These are phyloP conservation scores for Yponomeuta malinellus DNA, from an alignment of 2,888 invertebrate species.

Conservation along the genomic window DNA sequence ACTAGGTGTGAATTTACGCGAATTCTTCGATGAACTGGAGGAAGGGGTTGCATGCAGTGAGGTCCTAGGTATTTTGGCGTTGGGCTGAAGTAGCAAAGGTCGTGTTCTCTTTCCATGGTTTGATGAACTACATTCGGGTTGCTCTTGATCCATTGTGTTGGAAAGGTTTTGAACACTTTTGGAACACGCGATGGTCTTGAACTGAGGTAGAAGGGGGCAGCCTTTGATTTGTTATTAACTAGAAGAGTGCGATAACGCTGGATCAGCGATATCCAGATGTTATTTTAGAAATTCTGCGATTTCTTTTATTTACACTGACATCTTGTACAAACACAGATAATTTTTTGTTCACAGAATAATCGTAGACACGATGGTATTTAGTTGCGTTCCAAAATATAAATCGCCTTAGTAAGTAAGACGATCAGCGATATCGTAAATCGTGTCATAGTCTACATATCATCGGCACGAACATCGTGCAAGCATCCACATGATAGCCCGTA, in stretches of 20 bases:
- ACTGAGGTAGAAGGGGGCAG: constrained; percentile 15
- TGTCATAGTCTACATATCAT: too few species aligned
- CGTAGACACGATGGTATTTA: neutral
- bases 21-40: constrained; percentile 41
- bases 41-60: constrained; percentile 50
- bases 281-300: constrained; percentile 5
- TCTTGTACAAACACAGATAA: neutral
- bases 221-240: constrained; percentile 8
- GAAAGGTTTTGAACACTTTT: constrained; percentile 1
- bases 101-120: constrained; percentile 65
- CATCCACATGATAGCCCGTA: too few species aligned
- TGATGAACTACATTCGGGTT: constrained; percentile 48
- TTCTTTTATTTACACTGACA: constrained; percentile 6
- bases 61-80: constrained; percentile 56
- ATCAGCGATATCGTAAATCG: too few species aligned
- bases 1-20: constrained; percentile 42
- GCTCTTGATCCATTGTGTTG: constrained; percentile 60
- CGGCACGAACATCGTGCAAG: too few species aligned
- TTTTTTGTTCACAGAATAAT: constrained; percentile 7
- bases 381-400: neutral
- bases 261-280: neutral
- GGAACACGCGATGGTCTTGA: neutral
- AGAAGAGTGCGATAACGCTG: neutral
- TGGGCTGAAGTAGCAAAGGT: constrained; percentile 62
- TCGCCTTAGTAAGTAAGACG: neutral